phyloP scores from a whole-genome alignment of 2,113 vertebrate genomes.

The Rhodinocichla rosea region DNA sequence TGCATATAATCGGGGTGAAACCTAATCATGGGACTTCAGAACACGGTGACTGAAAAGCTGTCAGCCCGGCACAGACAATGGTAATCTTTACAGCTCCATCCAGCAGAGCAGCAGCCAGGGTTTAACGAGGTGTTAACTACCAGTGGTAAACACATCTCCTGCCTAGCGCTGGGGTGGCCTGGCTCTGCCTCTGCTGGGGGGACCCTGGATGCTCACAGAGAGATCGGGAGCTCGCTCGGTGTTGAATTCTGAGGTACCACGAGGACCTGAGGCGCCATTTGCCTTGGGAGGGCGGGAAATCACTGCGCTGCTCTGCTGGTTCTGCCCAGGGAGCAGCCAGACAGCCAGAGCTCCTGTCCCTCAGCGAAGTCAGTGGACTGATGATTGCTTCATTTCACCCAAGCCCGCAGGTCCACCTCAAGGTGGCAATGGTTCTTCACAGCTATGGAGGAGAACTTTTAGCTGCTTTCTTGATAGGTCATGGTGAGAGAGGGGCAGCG shows the following conservation, averaged over 20 bases:
- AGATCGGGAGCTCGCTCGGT: rapidly evolving
- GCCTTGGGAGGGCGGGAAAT: background rate
- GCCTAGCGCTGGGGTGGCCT: background rate
- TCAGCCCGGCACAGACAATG: background rate
- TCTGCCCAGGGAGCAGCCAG: background rate
- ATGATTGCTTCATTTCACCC: background rate
- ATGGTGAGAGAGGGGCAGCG: rapidly evolving
- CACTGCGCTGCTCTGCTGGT: background rate
- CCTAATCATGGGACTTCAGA: background rate
- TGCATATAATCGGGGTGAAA: background rate
- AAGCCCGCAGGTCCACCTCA: background rate
- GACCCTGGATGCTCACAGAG: background rate
- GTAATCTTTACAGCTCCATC: background rate
- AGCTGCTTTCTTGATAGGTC: background rate
- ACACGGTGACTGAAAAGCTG: rapidly evolving
- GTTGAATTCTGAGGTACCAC: background rate
- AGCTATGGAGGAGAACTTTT: background rate
- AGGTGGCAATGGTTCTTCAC: background rate
- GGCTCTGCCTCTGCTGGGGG: background rate
- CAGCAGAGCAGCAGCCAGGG: background rate
- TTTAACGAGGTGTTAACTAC: conserved; percentile 9
- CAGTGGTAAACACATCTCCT: background rate
- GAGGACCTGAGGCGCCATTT: background rate
- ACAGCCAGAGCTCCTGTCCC: background rate
- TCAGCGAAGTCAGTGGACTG: background rate